Percentiles rank a stretch among this genome's conserved stretches.
phyloP scores from a whole-genome alignment of 2,113 vertebrate genomes.

The Montifringilla adamsi region DNA sequence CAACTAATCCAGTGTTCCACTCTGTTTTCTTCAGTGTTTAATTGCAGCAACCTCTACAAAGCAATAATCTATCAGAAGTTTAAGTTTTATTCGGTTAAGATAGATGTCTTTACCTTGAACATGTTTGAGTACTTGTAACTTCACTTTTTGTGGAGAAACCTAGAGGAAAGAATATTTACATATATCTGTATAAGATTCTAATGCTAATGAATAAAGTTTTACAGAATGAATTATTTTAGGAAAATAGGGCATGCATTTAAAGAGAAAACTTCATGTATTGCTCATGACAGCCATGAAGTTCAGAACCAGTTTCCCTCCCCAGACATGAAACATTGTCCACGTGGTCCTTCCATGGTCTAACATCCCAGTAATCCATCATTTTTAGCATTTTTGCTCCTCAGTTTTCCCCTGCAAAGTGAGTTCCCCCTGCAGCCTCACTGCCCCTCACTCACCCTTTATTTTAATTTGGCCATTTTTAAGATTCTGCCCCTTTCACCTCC shows the following conservation, averaged over 20 bases:
- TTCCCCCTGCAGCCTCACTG: not conserved
- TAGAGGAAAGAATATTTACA: constrained; percentile 47
- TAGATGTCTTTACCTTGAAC: constrained; percentile 69
- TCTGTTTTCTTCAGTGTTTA: not conserved
- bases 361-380: not conserved
- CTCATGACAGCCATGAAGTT: not conserved
- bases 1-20: not conserved
- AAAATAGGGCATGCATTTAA: not conserved
- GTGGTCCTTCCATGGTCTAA: no score
- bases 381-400: not conserved
- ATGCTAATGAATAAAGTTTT: not conserved
- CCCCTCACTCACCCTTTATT: not conserved
- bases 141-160: constrained; percentile 83
- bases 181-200: not conserved
- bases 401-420: not conserved
- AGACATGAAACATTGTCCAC: not conserved
- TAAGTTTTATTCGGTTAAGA: not conserved
- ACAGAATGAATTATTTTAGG: not conserved
- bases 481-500: not conserved
- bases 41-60: not conserved
- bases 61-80: not conserved
- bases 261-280: not conserved
- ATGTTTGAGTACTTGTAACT: constrained; percentile 81
- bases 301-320: not conserved
- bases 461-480: not conserved